Evolutionary conservation across 2,797 vertebrate species (phyloP).

Genomic region (Epinephelus malabaricus): DNA sequence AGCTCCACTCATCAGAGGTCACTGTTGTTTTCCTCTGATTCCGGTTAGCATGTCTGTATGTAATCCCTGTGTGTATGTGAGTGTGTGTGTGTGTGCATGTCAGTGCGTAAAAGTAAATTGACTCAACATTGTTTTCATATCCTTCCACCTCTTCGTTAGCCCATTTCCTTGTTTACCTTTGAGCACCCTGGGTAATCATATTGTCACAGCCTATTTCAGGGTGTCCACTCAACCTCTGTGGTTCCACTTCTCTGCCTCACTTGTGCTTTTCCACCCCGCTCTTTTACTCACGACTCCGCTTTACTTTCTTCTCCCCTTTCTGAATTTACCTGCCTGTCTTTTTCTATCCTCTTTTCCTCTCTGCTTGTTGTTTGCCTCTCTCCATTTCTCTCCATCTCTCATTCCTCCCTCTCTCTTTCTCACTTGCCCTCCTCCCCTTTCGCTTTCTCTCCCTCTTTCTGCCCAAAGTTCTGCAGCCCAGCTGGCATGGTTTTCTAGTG

Average conservation of each 20-base stretch:
- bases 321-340: slow-evolving; percentile 22
- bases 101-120: slow-evolving; percentile 28
- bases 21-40: slow-evolving; percentile 58
- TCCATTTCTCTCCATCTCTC: slow-evolving; percentile 54
- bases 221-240: slow-evolving; percentile 47
- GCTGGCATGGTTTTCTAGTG: slow-evolving; percentile 86
- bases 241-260: slow-evolving; percentile 12
- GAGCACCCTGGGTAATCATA: slow-evolving; percentile 75
- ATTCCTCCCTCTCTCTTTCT: slow-evolving; percentile 50
- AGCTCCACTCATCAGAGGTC: slow-evolving; percentile 49
- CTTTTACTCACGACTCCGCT: neutral
- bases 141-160: slow-evolving; percentile 24
- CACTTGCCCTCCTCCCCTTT: slow-evolving; percentile 63
- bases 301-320: neutral
- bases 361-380: slow-evolving; percentile 57
- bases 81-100: neutral
- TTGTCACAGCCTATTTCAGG: slow-evolving; percentile 80
- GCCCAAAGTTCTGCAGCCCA: slow-evolving; percentile 80
- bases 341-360: slow-evolving; percentile 16
- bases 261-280: slow-evolving; percentile 17
- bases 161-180: slow-evolving; percentile 74
- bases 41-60: slow-evolving; percentile 33
- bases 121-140: slow-evolving; percentile 46
- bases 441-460: slow-evolving; percentile 65
- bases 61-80: neutral